Conservation (phyloP, 2,113 vertebrate species). For the Mesitornis unicolor region DNA sequence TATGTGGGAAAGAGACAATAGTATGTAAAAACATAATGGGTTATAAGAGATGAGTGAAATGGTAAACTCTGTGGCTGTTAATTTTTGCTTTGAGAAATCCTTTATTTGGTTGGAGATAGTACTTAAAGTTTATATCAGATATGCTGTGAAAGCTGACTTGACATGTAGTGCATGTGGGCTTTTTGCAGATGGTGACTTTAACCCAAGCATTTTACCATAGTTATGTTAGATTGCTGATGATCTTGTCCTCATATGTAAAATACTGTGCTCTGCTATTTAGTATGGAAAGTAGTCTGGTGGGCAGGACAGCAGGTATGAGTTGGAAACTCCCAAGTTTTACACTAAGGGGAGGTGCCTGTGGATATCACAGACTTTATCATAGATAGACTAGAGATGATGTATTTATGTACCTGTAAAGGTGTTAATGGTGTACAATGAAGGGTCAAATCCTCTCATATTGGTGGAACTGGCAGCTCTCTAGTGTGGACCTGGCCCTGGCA, state of each 20-base stretch:
- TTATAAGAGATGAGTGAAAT: neutral
- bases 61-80: neutral
- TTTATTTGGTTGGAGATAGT: neutral
- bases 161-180: neutral
- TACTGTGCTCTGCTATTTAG: fast-evolving
- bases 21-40: neutral
- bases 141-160: neutral
- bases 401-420: neutral
- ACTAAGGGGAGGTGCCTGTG: neutral
- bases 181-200: neutral
- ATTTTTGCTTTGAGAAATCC: neutral
- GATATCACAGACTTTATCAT: neutral
- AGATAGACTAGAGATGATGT: neutral
- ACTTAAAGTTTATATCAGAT: neutral
- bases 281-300: neutral
- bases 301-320: neutral
- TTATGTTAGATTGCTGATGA: neutral
- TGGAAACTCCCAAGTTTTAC: neutral
- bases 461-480: neutral
- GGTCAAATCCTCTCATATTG: neutral
- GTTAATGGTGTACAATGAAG: neutral
- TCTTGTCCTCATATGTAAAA: neutral
- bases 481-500: neutral
- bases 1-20: fast-evolving
- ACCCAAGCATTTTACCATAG: neutral